Conservation (phyloP, 2,888 invertebrate species). For the Sinodicranocentrus sp. region DNA sequence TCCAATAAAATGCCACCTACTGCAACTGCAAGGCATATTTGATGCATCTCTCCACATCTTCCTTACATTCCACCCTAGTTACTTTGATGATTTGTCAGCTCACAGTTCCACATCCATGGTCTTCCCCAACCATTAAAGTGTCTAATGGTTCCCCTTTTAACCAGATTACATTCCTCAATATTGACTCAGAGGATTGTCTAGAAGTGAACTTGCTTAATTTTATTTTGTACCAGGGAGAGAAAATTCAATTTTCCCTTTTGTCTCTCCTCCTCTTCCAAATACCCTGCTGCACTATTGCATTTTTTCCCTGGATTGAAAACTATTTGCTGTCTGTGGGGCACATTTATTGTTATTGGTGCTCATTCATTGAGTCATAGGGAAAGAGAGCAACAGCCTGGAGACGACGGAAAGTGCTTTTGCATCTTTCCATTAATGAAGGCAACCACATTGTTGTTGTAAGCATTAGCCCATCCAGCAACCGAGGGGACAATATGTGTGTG, state of each 20-base stretch:
- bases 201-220: conserved; percentile 48
- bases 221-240: conserved; percentile 34
- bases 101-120: conserved; percentile 20
- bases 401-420: conserved; percentile 17
- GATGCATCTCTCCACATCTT: background rate
- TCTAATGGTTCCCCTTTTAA: conserved; percentile 47
- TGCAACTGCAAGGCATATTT: no score
- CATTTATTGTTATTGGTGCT: conserved; percentile 51
- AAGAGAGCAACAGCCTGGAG: background rate
- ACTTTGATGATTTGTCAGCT: conserved; percentile 2
- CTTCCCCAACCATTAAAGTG: conserved; percentile 37
- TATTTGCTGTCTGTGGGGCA: conserved; percentile 45
- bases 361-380: conserved; percentile 56
- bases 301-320: conserved; percentile 50
- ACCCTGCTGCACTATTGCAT: conserved; percentile 22
- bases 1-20: no score
- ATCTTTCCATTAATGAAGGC: conserved; percentile 54
- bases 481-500: conserved; percentile 48
- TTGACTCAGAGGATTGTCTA: conserved; percentile 35
- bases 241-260: conserved; percentile 32
- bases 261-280: background rate
- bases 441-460: conserved; percentile 59
- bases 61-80: background rate
- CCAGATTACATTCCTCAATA: conserved; percentile 54
- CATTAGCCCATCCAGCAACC: conserved; percentile 28